phyloP scores from a whole-genome alignment of 1,140 invertebrate genomes.

The Meteorus sp. region DNA sequence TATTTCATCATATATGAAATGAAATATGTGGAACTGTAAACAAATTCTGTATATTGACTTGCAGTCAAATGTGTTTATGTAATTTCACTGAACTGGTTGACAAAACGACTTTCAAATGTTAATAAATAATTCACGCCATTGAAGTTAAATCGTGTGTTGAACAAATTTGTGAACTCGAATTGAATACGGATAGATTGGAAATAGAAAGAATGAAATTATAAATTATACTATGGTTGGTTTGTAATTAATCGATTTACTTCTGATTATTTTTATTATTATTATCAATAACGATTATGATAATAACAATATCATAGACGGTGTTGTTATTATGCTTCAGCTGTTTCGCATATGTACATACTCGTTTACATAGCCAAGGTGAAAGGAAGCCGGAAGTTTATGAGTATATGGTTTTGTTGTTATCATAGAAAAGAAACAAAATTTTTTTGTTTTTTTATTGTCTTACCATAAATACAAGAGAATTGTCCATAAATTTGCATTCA shows the following conservation, averaged over 20 bases:
- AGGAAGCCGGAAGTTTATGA: conserved; percentile 30
- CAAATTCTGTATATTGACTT: not conserved
- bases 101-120: conserved; percentile 11
- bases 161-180: conserved; percentile 8
- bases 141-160: not conserved
- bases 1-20: not conserved
- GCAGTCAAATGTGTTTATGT: too few relatives aligned
- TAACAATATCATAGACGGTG: not conserved
- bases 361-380: conserved; percentile 31
- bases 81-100: not conserved
- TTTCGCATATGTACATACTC: conserved; percentile 23
- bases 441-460: conserved; percentile 1
- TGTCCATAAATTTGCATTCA: too few relatives aligned
- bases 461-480: too few relatives aligned
- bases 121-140: not conserved
- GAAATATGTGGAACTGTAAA: not conserved
- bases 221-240: too few relatives aligned
- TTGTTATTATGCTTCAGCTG: not conserved
- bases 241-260: not conserved
- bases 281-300: not conserved
- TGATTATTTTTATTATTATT: not conserved
- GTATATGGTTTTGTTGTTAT: conserved; percentile 1
- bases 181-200: not conserved
- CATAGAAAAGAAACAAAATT: conserved; percentile 1
- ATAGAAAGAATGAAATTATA: too few relatives aligned